Evolutionary conservation across 2,113 vertebrate genomes (phyloP).

Genomic region (Syngnathus floridae): DNA sequence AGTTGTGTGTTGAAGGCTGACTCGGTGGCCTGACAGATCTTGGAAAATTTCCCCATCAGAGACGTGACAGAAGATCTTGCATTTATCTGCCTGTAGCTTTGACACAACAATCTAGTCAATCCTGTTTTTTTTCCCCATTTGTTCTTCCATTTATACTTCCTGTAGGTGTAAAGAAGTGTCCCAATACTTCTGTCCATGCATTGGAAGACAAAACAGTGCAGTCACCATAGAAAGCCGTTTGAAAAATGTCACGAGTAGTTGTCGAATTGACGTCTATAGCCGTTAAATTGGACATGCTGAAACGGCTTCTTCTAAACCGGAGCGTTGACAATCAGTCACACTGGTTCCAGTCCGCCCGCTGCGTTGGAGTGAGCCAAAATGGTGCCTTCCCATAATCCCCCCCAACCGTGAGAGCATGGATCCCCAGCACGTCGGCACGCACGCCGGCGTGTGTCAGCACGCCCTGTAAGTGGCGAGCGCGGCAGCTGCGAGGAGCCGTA

Average conservation of each 20-base stretch:
- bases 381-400: conserved; percentile 54
- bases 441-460: conserved; percentile 55
- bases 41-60: no score
- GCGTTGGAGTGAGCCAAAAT: conserved; percentile 33
- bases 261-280: no score
- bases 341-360: not conserved
- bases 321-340: not conserved
- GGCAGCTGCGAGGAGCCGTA: conserved; percentile 61
- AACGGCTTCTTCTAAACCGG: not conserved
- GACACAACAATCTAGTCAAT: no score
- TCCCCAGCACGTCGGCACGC: conserved; percentile 51
- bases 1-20: not conserved
- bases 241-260: no score
- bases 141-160: no score
- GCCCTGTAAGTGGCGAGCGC: conserved; percentile 58
- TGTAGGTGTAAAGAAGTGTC: no score
- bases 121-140: no score
- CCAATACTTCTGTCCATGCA: no score
- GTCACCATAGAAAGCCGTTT: no score
- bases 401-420: conserved; percentile 49
- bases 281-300: not conserved
- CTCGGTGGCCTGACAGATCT: not conserved
- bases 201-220: no score
- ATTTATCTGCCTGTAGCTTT: no score
- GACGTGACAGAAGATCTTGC: no score